Evolutionary conservation across 2,888 invertebrate species (phyloP), one percentile per base, ranked within the genome.

Genomic region (Alcis repandata): DNA sequence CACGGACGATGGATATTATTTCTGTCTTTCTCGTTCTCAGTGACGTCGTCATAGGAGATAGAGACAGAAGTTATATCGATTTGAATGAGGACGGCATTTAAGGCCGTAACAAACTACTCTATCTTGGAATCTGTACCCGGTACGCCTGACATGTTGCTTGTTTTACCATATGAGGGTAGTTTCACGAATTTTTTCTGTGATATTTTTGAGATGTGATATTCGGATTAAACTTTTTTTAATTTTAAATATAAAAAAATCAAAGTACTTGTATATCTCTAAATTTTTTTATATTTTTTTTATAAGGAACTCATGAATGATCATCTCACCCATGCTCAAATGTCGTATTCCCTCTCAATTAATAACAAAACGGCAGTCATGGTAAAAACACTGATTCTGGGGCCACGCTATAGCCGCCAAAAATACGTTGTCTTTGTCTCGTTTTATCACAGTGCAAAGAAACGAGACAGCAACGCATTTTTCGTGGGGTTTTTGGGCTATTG

Each of bases 11-110:
- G 1, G 22, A 8, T 56, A 33, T 36, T 45, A 33, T 36, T 45
- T 20, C 33, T n/a, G 13, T 46, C 56, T 32, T 45, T 33, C 3
- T 56, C 56, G 4, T 19, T 33, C 45, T 43, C 45, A n/a, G n/a
- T 19, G 45, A n/a, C 11, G 19, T 10, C 8, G 17, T 1, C 8
- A 20, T 10, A 15, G 20, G 56, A 33, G 56, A 56, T n/a, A 11
- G n/a, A n/a, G 45, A 56, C 13, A 13, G 33, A 33, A 45, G n/a
- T 6, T n/a, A 20, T 27, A 15, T 17, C 10, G 9, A 17, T 43
- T 52, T 17, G 11, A 15, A 36, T 27, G 15, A 15, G 40, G 41
- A 8, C 22, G 15, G 27, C 10, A 15, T 22, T 33, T 17, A 17
- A 13, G 9, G 32, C 32, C n/a, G 10, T 22, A n/a, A 52, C 9